Evolutionary conservation across 2,797 vertebrate species (phyloP), one percentile per base, ranked within the genome.

Genomic region (Buceros bicornis): DNA sequence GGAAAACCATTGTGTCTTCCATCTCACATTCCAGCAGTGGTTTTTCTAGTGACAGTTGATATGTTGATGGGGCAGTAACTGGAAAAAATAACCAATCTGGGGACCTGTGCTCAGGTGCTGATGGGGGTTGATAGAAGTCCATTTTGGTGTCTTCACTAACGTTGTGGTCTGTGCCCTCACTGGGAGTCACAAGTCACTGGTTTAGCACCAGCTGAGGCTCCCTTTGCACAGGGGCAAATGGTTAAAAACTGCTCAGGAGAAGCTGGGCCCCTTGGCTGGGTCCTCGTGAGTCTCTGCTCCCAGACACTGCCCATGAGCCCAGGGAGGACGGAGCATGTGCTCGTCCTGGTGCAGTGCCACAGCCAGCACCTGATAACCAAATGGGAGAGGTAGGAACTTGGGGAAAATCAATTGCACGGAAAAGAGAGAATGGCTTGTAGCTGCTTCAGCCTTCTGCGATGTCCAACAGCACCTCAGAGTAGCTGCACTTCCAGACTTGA

Each of bases 131-230:
- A 3, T 4, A 5, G 7, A 35, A 61, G 22, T 11, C 51, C 10
- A 0, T 28, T 70, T 51, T 48, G 77, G 24, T 4, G 0, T 37
- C 45, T 45, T 16, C 25, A 1, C 28, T 5, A 5, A 11, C 0
- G 0, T 5, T 26, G 43, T 29, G 51, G 8, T 57, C 33, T 29
- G 33, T 69, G 71, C 21, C 31, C 50, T 29, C 3, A 2, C 48
- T 87, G 51, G 48, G 13, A 60, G 37, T 22, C 0, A 0, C 6
- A 5, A 0, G 20, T 17, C 17, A 2, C 10, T 16, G 28, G 5
- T 11, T 61, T 20, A 9, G 47, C 66, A 26, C 29, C 60, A 42
- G 42, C 81, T 25, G 20, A 21, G 62, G 2, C 26, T 43, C 31
- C 53, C 17, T 18, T 26, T 35, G 57, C 33, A 13, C 40, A 1